Base-by-base conservation (phyloP, 1,140 invertebrate species). In the Drosophila varians region DNA sequence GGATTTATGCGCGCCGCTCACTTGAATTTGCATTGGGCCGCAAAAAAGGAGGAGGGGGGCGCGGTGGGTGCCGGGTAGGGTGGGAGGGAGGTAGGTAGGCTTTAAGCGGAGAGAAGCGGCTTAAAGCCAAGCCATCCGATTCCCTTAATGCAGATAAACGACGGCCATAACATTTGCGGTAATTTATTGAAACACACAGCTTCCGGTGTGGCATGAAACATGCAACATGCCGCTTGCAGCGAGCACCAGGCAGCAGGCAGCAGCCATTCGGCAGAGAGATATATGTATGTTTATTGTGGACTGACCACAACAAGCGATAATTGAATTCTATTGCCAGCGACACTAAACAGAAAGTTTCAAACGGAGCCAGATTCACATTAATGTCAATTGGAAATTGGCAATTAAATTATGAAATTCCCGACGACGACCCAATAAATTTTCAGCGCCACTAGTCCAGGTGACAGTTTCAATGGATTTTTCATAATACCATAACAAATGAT, bases 21-120 rank as follows among this genome's bases (percentile, higher is more conserved):
- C 78, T 83, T 84, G 74, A 83, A 83, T 83, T 84, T 83, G 79
- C 78, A 83, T 84, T 86, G 86, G 80, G 73, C 55, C 76, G 61
- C 76, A 76, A 49, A 48, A 68, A 77, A 61, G 60, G n/a, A 12
- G 14, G 36, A n/a, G n/a, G 46, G 53, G 34, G 34, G 34, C 34
- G 34, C 12, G 34, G 34, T 11, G n/a, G n/a, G n/a, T n/a, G n/a
- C n/a, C n/a, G n/a, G 14, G 4, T 3, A 12, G 11, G 9, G 31
- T 2, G 31, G 12, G 31, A 3, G n/a, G 3, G 31, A 40, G 36
- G 36, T n/a, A n/a, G n/a, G n/a, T n/a, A n/a, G n/a, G n/a, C n/a
- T n/a, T n/a, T n/a, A n/a, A 16, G 36, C 8, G 26, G 26, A 28
- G 3, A 26, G 25, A 43, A 49, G 11, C 38, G 34, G 49, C 68